Percentiles rank a stretch among this genome's conserved stretches.
Conservation (phyloP, 2,113 vertebrate genomes). For the Sphyrna mokarran region DNA sequence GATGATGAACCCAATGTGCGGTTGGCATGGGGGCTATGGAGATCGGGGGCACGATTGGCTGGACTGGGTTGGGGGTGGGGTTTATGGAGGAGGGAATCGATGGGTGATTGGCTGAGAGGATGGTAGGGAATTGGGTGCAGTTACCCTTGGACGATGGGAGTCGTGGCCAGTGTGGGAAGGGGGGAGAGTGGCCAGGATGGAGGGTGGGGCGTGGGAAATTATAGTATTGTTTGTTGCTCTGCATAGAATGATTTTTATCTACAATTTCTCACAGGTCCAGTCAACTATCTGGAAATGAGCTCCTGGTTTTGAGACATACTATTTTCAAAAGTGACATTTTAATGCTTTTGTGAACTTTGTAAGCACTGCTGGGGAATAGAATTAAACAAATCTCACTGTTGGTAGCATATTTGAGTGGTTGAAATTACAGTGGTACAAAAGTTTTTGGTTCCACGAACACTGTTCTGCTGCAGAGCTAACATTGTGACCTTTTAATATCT, state of each 20-base stretch:
- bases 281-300: background rate
- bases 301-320: background rate
- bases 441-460: background rate
- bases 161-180: too few relatives aligned
- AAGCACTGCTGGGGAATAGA: background rate
- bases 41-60: too few relatives aligned
- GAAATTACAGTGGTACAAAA: background rate
- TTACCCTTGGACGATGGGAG: too few relatives aligned
- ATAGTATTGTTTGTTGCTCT: background rate
- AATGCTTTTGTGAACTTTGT: background rate
- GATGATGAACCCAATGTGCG: too few relatives aligned
- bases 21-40: too few relatives aligned
- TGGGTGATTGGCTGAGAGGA: too few relatives aligned
- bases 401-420: background rate
- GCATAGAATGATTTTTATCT: background rate
- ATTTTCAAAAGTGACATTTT: background rate
- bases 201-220: too few relatives aligned
- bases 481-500: conserved; percentile 25
- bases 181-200: too few relatives aligned
- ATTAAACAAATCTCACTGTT: background rate
- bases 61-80: too few relatives aligned
- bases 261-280: background rate
- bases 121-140: too few relatives aligned
- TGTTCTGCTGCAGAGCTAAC: background rate
- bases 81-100: too few relatives aligned